Evolutionary conservation across 2,888 invertebrate species (phyloP), one percentile per base, ranked within the genome.

Genomic region (Graphium colonna): DNA sequence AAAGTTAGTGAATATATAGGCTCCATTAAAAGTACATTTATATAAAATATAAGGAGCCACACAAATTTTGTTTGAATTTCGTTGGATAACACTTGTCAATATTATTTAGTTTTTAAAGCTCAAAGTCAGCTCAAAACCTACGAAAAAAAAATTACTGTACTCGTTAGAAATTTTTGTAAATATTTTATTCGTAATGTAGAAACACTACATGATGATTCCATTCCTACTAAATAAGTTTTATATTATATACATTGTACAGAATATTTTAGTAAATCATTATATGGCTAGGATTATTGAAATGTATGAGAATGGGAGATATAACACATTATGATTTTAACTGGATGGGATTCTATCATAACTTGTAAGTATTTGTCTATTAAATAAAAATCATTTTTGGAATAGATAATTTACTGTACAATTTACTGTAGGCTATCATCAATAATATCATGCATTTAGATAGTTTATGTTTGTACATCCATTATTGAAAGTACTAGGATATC

Each of bases 111-210:
- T 85, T 77, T 75, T 73, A 79, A 85, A 86, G 87, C 87, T 87
- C 87, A 88, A 89, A 88, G 79, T 76, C 71, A 87, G 88, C 88
- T 89, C 88, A 88, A 88, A 82, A 73, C 61, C 52, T 65, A 61
- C 58, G 47, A 66, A 63, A 64, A 60, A 57, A 52, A 42, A 38
- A 16, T 9, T 40, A 41, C 18, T 56, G n/a, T 53, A 56, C 56
- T 60, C 57, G 21, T 21, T 60, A 54, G 61, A 64, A 55, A 60
- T 70, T 73, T 83, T 74, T 83, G 82, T 84, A 82, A 73, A 84
- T 83, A 82, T 69, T n/a, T 64, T 69, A 66, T 64, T 59, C 62
- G 65, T 64, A 60, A 66, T 66, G 69, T 66, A 65, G 65, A 63
- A 65, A 33, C 36, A 51, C 58, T 57, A 68, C 59, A 51, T 55